A percentile compares a stretch with the other conserved stretches of the same genome.
Conservation (phyloP, 1,140 invertebrate species). For the Carcinoscorpius rotundicauda region DNA sequence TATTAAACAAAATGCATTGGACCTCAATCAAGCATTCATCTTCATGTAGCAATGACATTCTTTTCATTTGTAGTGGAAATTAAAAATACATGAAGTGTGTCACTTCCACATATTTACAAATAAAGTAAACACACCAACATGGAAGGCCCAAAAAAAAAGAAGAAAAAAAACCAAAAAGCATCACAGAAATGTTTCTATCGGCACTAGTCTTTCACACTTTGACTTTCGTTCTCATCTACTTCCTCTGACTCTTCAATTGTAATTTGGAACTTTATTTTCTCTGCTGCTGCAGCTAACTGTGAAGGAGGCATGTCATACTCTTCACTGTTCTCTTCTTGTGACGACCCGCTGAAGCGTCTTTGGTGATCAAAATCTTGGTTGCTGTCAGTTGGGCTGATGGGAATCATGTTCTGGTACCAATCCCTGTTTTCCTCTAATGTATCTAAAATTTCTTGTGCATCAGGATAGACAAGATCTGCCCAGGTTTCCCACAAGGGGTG, state of each 20-base stretch:
- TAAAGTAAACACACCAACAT: no score
- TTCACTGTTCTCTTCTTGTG: neutral
- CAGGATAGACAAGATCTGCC: conserved; percentile 97
- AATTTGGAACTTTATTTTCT: conserved; percentile 45
- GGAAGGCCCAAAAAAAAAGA: no score
- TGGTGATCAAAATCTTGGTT: neutral
- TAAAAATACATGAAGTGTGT: no score
- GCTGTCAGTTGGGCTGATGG: conserved; percentile 39
- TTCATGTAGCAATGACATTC: no score
- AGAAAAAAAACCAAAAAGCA: no score
- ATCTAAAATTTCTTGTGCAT: conserved; percentile 94
- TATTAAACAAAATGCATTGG: no score
- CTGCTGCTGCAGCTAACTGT: conserved; percentile 37
- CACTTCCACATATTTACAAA: no score
- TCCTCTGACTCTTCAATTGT: conserved; percentile 66
- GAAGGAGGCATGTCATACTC: neutral
- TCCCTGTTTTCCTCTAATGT: conserved; percentile 96
- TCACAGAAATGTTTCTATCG: no score
- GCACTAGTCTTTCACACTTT: no score
- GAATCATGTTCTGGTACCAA: conserved; percentile 78
- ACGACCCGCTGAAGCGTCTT: no score
- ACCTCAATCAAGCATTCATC: no score
- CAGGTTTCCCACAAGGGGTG: conserved; percentile 99
- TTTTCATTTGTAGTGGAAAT: no score
- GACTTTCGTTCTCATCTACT: conserved; percentile 17